Evolutionary conservation across 2,113 vertebrate genomes (phyloP).

Genomic region (Phoxinus phoxinus): DNA sequence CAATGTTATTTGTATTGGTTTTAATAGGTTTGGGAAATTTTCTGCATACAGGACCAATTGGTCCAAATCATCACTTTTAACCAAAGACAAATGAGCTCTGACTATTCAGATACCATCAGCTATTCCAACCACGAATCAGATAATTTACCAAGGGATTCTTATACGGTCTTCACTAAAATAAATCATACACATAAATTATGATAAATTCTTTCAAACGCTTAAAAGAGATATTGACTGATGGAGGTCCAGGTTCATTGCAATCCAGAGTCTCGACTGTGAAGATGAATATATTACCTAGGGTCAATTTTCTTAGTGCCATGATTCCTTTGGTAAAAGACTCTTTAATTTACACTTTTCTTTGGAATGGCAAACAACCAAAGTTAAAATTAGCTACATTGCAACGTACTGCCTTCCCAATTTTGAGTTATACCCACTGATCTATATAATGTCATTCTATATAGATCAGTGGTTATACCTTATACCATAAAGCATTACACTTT

Average conservation of each 20-base stretch:
- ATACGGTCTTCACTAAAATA: background rate
- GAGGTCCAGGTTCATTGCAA: background rate
- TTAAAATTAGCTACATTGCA: background rate
- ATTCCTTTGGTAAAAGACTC: background rate
- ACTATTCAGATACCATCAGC: background rate
- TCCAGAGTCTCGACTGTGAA: background rate
- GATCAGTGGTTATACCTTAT: too few species aligned
- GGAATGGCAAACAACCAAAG: background rate
- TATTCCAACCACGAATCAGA: background rate
- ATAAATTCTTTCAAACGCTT: background rate
- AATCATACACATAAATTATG: background rate
- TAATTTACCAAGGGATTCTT: background rate
- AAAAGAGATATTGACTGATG: background rate
- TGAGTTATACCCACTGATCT: too few species aligned
- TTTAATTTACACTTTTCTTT: background rate
- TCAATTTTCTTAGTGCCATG: background rate
- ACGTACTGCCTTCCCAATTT: background rate
- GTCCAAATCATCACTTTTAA: background rate
- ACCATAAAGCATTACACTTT: too few species aligned
- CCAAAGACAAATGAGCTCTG: background rate
- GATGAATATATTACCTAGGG: conserved; percentile 1
- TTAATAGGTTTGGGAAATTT: background rate
- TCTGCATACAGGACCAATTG: background rate
- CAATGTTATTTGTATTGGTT: background rate
- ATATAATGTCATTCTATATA: too few species aligned